Evolutionary conservation across 2,888 invertebrate species (phyloP).

Genomic region (Yponomeuta malinellus): DNA sequence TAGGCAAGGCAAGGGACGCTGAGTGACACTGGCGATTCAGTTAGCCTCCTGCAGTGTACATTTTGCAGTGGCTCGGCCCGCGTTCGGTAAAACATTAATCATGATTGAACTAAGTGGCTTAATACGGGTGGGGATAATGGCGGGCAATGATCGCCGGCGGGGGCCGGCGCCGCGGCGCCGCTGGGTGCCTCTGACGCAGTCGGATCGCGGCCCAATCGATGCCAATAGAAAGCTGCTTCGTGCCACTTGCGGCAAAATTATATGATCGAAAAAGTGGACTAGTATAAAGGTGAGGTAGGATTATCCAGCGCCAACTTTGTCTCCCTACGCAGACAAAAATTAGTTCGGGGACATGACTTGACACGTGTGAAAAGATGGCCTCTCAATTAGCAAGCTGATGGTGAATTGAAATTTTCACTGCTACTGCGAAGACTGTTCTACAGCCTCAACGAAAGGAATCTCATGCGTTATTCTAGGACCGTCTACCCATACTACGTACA

Average conservation of each 20-base stretch:
- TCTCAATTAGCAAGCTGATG: no score
- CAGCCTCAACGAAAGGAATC: background rate
- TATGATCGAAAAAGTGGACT: background rate
- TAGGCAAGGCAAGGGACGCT: no score
- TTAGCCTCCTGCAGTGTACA: background rate
- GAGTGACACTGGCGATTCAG: background rate
- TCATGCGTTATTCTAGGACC: background rate
- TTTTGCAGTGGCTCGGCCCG: constrained; percentile 21
- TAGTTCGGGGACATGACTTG: no score
- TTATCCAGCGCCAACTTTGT: no score
- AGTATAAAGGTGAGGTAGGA: background rate
- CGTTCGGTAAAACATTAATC: constrained; percentile 75
- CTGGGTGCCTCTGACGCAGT: constrained; percentile 42
- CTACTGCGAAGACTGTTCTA: no score
- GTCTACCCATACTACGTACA: no score
- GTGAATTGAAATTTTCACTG: no score
- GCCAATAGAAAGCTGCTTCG: constrained; percentile 12
- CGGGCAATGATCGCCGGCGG: constrained; percentile 67
- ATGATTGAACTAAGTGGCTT: constrained; percentile 77
- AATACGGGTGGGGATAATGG: constrained; percentile 71
- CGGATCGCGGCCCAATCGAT: constrained; percentile 25
- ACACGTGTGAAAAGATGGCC: no score
- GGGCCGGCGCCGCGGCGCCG: constrained; percentile 66
- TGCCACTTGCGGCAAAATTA: background rate
- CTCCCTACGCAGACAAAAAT: no score